Conservation (phyloP, 2,113 vertebrate species). For the Odocoileus hemionus region DNA sequence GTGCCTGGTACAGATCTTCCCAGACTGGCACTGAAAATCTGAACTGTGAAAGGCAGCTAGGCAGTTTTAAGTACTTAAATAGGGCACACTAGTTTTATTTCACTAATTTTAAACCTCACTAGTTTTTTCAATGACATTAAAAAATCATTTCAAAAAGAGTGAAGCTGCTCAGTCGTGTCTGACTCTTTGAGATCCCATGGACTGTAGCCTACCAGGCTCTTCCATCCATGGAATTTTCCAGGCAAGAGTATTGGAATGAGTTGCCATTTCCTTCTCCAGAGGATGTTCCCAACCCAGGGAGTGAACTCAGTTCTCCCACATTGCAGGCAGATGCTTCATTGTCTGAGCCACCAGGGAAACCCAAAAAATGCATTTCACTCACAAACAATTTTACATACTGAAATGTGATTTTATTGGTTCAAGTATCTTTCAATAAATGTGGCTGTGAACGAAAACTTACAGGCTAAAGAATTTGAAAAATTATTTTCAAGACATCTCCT, state of each 20-base stretch:
- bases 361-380: background rate
- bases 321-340: background rate
- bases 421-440: background rate
- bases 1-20: background rate
- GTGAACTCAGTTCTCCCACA: background rate
- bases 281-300: background rate
- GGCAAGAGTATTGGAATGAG: background rate
- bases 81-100: background rate
- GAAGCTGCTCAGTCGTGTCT: background rate
- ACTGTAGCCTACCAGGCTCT: background rate
- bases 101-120: background rate
- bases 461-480: background rate
- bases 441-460: background rate
- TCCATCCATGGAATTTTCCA: background rate
- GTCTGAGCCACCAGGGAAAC: background rate
- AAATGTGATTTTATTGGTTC: background rate
- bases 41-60: background rate
- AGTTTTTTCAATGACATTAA: background rate
- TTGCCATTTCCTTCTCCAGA: background rate
- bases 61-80: background rate
- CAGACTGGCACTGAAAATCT: rapidly evolving
- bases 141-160: background rate
- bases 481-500: conserved; percentile 9
- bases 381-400: background rate
- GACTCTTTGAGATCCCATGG: background rate